Base-by-base conservation (phyloP, 2,113 vertebrate species). In the Amazona guildingii region DNA sequence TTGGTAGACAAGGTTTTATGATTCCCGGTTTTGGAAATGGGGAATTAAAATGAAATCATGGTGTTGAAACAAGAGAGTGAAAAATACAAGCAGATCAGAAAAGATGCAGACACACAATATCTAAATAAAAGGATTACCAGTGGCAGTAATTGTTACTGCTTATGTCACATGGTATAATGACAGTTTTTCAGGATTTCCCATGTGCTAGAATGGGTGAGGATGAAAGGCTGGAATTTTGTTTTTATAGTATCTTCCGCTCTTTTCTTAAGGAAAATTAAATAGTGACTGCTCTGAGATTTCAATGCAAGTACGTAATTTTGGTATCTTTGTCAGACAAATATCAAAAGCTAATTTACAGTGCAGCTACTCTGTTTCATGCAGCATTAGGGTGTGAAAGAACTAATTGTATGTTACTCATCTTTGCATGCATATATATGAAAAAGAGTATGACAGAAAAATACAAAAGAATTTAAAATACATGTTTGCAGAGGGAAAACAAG, bases 301-400 rank as follows among this genome's bases (percentile, higher is more conserved):
- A 1, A 43, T 52, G 41, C 81, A 55, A 62, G 55, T 94, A 84
- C 51, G 75, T 95, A 39, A 81, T 94, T 92, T 95, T 95, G 91
- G 93, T 90, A 59, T 89, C 66, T 11, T 35, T 89, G 85, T 93
- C 73, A 90, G 93, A 95, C 86, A 91, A 93, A 81, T 93, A 96
- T 37, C 59, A 92, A 83, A 95, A 88, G 74, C 59, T 35, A 66
- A 39, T 93, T 83, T 96, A 85, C 67, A 61, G 83, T 80, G 61
- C 54, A 76, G 46, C 83, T 92, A 57, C 23, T 49, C 61, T 80
- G 74, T 81, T 95, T 86, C 66, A n/a, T 80, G 86, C 83, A 68
- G 66, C 6, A 1, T 64, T 93, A 44, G 52, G 37, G 41, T 57
- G n/a, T 75, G 90, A 84, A 92, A 86, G 55, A 88, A 76, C 44